Evolutionary conservation across 2,113 vertebrate genomes (phyloP).

Genomic region (Dendropsophus ebraccatus): DNA sequence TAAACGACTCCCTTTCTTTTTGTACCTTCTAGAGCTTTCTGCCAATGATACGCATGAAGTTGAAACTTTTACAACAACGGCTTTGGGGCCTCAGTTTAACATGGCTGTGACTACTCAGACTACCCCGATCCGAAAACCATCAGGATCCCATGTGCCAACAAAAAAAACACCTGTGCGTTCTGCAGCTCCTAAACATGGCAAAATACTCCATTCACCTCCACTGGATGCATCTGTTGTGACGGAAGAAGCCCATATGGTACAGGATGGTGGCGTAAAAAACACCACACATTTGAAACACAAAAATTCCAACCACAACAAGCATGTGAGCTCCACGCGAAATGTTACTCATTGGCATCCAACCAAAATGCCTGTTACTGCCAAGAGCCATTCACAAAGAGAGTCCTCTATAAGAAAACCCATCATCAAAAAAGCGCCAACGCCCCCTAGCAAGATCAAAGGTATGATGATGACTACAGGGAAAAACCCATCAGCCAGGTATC

Average conservation of each 20-base stretch:
- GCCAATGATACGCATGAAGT: conserved; percentile 42
- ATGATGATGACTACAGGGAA: conserved; percentile 9
- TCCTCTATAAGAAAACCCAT: background rate
- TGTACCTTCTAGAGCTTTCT: conserved; percentile 26
- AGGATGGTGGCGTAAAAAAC: background rate
- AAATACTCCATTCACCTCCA: background rate
- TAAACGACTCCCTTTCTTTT: background rate
- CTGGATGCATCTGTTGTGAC: background rate
- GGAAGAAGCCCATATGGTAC: background rate
- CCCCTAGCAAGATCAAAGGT: conserved; percentile 16
- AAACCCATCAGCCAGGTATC: conserved; percentile 25
- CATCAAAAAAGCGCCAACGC: background rate
- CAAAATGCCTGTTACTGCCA: conserved; percentile 20
- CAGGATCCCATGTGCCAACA: background rate
- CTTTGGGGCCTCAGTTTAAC: background rate
- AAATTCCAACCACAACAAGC: background rate
- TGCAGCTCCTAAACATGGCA: background rate
- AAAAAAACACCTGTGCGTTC: background rate
- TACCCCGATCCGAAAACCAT: background rate
- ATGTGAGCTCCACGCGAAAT: background rate
- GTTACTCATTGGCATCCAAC: background rate
- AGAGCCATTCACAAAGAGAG: conserved; percentile 12
- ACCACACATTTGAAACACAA: background rate
- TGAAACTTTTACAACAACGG: background rate
- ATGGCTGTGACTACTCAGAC: background rate